Evolutionary conservation across 2,797 vertebrate species (phyloP), one percentile per base, ranked within the genome.

Genomic region (Phalanger gymnotis): DNA sequence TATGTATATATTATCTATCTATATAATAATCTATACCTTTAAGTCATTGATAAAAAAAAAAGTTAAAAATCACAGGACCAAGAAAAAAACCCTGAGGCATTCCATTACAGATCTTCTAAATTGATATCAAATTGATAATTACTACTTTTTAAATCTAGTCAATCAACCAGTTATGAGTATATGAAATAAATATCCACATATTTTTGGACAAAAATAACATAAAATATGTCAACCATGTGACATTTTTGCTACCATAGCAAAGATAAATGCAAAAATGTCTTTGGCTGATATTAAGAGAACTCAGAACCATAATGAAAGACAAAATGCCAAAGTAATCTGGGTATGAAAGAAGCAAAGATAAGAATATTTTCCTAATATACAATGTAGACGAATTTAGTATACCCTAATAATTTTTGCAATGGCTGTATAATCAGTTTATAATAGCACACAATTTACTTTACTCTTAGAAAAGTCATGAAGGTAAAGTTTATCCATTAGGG

Each of bases 401-500:
- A 94, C 93, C 28, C 73, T 96, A 54, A 96, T 94, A 58, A 96
- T 52, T 92, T 53, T 16, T 52, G 25, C 31, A 53, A 93, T 91
- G 90, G 61, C 56, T 81, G 95, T 89, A 90, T 51, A 90, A 57
- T 93, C 93, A 95, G 93, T 93, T 96, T 96, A 94, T 95, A 96
- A 92, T 31, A 22, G 40, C 0, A 2, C 95, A 31, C 93, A 90
- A 96, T 19, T 97, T 93, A 95, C 92, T 95, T 97, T 53, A 91
- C 95, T 95, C 92, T 97, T 92, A 93, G 51, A 53, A 96, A 94
- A 92, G 40, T 58, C 95, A 91, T 96, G 14, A 47, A 81, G 0
- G 53, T 95, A 56, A 96, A 96, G 92, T 95, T 95, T n/a, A 95
- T 47, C 96, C 94, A 95, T 96, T 95, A 96, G 47, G 52, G 22